Evolutionary conservation across 2,797 vertebrate genomes (phyloP), one percentile per base, ranked within the genome.

Genomic region (Selene dorsalis): DNA sequence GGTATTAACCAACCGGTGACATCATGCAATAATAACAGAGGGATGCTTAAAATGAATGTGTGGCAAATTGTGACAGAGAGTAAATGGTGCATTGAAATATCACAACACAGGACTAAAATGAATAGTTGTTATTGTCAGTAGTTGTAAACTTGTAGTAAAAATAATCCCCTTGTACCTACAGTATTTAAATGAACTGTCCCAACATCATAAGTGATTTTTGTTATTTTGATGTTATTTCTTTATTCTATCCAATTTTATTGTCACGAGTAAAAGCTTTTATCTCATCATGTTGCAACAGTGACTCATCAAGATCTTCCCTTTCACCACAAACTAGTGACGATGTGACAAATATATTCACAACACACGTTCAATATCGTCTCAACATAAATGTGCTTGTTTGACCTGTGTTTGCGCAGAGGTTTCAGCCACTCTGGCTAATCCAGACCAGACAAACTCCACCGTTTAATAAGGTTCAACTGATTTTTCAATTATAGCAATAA

Each of bases 101-200:
- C 8, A n/a, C 8, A 13, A 24, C 9, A 39, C 9, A 0, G 38
- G 16, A 28, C 1, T 24, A 18, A 60, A 58, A 9, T 0, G 0
- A 0, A 56, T 62, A 26, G 8, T 9, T 53, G 39, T 53, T 1
- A 4, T 64, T 57, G 38, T 30, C 8, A 55, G 1, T 2, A 47
- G 47, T 0, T 43, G 41, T 35, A 35, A n/a, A 18, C 26, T 16
- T 41, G 4, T 16, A 48, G 13, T 10, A 48, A n/a, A 28, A 43
- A 22, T 5, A 24, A 14, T n/a, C 11, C 6, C 3, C n/a, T n/a
- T 35, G 16, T 32, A 9, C 10, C 20, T 17, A 35, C 24, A 62
- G 2, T 18, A 35, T 35, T 35, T 7, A 35, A 35, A 35, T 35
- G 32, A 35, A 35, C 32, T 35, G 32, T 9, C 32, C 7, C 32